Evolutionary conservation across 2,797 vertebrate genomes (phyloP).

Genomic region (Sebastes jordani): DNA sequence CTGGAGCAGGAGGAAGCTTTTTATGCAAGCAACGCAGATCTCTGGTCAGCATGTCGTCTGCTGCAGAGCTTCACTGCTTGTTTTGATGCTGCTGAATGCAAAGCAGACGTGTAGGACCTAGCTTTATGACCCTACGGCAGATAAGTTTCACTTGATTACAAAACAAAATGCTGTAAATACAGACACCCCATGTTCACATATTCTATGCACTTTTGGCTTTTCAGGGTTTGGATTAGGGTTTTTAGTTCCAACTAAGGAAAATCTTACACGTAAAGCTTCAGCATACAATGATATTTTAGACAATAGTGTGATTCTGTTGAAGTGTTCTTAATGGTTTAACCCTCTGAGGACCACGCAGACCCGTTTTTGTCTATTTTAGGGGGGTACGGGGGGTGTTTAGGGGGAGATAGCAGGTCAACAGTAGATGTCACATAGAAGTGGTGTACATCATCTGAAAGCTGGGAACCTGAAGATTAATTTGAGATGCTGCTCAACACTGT

Average conservation of each 20-base stretch:
- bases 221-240: not conserved
- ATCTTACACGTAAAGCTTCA: not conserved
- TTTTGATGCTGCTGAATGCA: conserved; percentile 27
- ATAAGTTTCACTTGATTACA: not conserved
- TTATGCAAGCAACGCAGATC: not conserved
- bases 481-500: no score
- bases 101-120: not conserved
- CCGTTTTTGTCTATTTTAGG: no score
- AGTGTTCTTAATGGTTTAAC: not conserved
- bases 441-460: no score
- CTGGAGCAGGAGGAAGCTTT: conserved; percentile 16
- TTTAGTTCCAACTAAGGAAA: not conserved
- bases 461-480: no score
- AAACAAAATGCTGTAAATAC: not conserved
- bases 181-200: not conserved
- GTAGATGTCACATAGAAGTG: no score
- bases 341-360: no score
- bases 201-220: not conserved
- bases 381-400: no score
- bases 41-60: conserved; percentile 21
- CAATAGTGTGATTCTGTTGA: not conserved
- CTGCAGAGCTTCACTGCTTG: conserved; percentile 3
- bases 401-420: no score
- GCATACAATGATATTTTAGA: not conserved
- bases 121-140: not conserved